A percentile compares a stretch with the other conserved stretches of the same genome.
Evolutionary conservation across 2,113 vertebrate genomes (phyloP).

Genomic region (Salvelinus sp.): DNA sequence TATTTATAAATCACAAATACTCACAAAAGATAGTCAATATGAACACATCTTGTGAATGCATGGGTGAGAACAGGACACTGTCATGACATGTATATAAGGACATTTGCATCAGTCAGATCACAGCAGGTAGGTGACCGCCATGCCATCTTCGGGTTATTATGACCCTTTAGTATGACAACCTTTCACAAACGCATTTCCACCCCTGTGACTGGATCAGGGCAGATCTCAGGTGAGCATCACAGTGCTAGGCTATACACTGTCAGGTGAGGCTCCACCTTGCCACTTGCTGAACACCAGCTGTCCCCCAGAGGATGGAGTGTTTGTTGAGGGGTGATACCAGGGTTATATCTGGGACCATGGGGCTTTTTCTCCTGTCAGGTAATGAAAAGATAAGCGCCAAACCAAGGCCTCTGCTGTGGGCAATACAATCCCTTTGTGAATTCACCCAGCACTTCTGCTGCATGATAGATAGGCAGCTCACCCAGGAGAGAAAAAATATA

Average conservation of each 20-base stretch:
- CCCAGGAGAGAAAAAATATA: slow-evolving; percentile 30
- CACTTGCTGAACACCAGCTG: slow-evolving; percentile 15
- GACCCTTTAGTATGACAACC: neutral
- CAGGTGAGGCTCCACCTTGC: neutral
- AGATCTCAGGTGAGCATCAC: neutral
- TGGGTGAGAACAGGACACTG: neutral
- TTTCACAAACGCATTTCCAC: neutral
- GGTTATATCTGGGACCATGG: slow-evolving; percentile 38
- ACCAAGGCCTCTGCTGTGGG: slow-evolving; percentile 46
- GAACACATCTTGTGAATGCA: neutral
- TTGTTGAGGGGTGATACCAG: slow-evolving; percentile 37
- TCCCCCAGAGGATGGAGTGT: slow-evolving; percentile 42
- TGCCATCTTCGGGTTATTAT: neutral
- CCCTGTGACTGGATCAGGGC: neutral
- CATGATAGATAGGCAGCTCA: slow-evolving; percentile 45
- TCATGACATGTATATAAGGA: neutral
- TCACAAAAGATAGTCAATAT: no score
- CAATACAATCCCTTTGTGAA: slow-evolving; percentile 43
- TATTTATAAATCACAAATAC: no score
- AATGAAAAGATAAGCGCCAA: slow-evolving; percentile 53
- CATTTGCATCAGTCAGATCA: neutral
- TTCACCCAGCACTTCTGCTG: slow-evolving; percentile 39
- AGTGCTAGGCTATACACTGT: neutral
- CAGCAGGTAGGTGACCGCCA: neutral
- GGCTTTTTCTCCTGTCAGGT: slow-evolving; percentile 51